Percentiles rank a stretch among this genome's conserved stretches.
Conservation (phyloP, 2,113 vertebrate genomes). For the Typhlomys cinereus region DNA sequence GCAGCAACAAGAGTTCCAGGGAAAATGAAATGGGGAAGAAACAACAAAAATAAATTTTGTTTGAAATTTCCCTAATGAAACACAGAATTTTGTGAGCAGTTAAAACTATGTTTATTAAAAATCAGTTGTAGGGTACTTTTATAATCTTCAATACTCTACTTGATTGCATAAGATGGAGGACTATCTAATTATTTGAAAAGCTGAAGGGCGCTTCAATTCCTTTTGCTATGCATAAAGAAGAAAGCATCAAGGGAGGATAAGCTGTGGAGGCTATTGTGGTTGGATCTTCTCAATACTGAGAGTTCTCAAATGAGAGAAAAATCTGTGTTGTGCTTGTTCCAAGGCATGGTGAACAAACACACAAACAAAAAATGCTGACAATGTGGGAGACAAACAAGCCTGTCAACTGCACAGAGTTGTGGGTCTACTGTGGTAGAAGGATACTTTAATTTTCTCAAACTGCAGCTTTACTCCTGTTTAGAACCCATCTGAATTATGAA, state of each 20-base stretch:
- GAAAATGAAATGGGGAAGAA: not conserved
- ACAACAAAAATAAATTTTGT: not conserved
- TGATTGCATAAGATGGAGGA: not conserved
- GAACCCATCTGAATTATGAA: not conserved
- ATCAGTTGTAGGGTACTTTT: not conserved
- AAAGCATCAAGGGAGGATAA: not conserved
- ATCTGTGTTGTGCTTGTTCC: rapidly evolving
- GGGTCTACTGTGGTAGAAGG: not conserved
- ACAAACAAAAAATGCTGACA: not conserved
- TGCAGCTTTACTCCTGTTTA: not conserved
- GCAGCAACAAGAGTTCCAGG: not conserved
- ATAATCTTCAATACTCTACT: not conserved
- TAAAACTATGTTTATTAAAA: not conserved
- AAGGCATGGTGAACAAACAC: no score
- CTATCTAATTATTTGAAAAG: not conserved
- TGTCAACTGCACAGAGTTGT: not conserved
- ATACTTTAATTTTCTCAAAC: not conserved
- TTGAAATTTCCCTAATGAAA: not conserved
- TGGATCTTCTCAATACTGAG: not conserved
- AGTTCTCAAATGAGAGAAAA: not conserved
- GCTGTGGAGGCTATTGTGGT: no score
- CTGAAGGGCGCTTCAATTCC: not conserved
- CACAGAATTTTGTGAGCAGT: no score
- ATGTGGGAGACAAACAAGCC: not conserved
- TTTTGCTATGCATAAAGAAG: not conserved